Evolutionary conservation across 2,888 invertebrate species (phyloP).

Genomic region (Muschampia plurimacula): DNA sequence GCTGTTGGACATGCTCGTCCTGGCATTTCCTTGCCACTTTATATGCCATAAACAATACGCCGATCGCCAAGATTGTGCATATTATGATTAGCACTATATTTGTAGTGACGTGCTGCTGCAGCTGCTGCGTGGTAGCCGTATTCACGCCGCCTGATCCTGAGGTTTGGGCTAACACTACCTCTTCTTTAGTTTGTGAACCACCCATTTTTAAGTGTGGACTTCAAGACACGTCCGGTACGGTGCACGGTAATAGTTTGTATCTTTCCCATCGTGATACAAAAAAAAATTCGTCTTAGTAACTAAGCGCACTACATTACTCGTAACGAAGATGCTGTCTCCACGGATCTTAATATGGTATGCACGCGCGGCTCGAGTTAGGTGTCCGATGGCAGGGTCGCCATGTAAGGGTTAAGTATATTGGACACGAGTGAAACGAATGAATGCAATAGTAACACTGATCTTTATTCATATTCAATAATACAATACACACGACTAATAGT

Average conservation of each 20-base stretch:
- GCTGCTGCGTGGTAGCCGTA: neutral
- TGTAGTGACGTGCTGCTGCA: neutral
- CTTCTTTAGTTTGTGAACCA: constrained; percentile 6
- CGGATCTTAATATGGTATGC: neutral
- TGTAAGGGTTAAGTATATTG: neutral
- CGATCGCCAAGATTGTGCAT: neutral
- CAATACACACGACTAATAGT: too few relatives aligned
- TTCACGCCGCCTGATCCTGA: neutral
- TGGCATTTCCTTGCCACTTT: neutral
- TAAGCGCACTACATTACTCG: too few relatives aligned
- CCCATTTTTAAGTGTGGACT: neutral
- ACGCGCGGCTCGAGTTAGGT: neutral
- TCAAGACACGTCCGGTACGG: neutral
- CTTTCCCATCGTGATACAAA: neutral
- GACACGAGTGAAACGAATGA: neutral
- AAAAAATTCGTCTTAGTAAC: too few relatives aligned
- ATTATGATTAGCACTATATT: neutral
- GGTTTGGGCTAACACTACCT: constrained; percentile 14
- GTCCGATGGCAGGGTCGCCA: constrained; percentile 13
- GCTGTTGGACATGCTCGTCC: neutral
- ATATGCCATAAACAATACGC: neutral
- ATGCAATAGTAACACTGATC: neutral
- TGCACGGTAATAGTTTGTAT: neutral
- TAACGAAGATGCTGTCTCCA: neutral
- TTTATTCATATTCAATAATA: too few relatives aligned